Evolutionary conservation across 2,888 invertebrate species (phyloP).

Genomic region (Nasonovia ribisnigri): DNA sequence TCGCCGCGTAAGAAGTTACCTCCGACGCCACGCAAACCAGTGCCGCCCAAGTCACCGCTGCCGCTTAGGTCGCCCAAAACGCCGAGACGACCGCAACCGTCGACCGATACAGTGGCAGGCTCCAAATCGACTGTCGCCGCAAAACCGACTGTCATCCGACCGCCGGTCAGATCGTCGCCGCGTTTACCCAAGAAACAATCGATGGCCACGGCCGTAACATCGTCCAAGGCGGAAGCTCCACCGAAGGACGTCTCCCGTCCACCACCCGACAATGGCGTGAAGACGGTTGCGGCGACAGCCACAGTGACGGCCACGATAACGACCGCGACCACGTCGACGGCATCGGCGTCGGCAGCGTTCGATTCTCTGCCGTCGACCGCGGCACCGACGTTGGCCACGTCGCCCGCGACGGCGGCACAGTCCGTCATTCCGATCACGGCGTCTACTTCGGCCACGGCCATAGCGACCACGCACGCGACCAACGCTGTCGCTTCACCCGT

Average conservation of each 20-base stretch:
- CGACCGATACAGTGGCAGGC: not conserved
- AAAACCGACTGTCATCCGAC: not conserved
- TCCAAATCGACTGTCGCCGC: not conserved
- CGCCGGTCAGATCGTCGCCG: not conserved
- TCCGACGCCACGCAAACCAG: conserved; percentile 65
- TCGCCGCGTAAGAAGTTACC: conserved; percentile 18
- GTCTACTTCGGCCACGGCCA: conserved; percentile 53
- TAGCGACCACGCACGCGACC: conserved; percentile 48
- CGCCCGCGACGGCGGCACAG: not conserved
- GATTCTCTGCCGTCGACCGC: not conserved
- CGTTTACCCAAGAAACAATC: not conserved
- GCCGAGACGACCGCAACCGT: not conserved
- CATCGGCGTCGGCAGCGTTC: not conserved
- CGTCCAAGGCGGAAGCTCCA: not conserved
- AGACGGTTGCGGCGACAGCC: not conserved
- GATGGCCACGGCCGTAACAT: not conserved
- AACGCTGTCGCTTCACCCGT: conserved; percentile 42
- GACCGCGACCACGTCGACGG: not conserved
- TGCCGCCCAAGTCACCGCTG: not conserved
- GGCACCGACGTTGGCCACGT: not conserved
- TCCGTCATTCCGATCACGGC: not conserved
- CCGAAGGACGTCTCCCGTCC: not conserved
- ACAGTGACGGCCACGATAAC: not conserved
- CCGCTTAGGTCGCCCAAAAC: not conserved
- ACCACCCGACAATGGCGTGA: not conserved